Percentiles rank a stretch among this genome's conserved stretches.
Conservation (phyloP, 2,113 vertebrate genomes). For the Sinocyclocheilus maitianheensis region DNA sequence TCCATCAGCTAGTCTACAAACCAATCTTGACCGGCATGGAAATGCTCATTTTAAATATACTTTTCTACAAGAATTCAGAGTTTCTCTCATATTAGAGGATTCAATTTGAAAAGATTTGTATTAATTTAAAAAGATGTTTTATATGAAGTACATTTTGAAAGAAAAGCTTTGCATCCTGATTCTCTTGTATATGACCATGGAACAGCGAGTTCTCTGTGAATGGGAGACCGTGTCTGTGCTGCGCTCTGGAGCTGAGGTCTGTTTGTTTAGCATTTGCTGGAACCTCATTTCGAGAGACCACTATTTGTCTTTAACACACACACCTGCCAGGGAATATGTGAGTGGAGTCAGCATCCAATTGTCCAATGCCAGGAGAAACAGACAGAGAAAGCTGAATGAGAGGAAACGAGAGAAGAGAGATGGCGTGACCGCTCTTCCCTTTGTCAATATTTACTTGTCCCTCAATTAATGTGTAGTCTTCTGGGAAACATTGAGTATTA, state of each 20-base stretch:
- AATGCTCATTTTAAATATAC: too few species aligned
- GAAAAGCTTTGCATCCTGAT: background rate
- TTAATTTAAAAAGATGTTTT: background rate
- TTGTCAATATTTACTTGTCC: conserved; percentile 52
- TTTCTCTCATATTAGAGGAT: conserved; percentile 26
- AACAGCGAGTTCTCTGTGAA: background rate
- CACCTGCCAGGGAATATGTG: conserved; percentile 50
- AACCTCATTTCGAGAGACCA: conserved; percentile 44
- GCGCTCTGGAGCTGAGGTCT: conserved; percentile 32
- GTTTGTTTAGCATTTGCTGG: conserved; percentile 48
- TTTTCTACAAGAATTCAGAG: background rate
- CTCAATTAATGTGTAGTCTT: conserved; percentile 36
- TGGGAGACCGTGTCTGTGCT: background rate
- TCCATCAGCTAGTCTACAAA: too few species aligned
- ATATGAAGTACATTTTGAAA: background rate
- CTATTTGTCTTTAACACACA: conserved; percentile 49
- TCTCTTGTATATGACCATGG: background rate
- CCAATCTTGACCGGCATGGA: too few species aligned
- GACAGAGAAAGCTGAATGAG: conserved; percentile 17
- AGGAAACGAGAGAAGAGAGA: background rate
- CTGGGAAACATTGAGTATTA: conserved; percentile 31
- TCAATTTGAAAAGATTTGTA: background rate
- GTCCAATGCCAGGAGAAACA: conserved; percentile 6
- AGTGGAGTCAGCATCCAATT: conserved; percentile 31
- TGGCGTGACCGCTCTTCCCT: conserved; percentile 31